phyloP scores from a whole-genome alignment of 2,113 vertebrate genomes.

The Urocynchramus pylzowi region DNA sequence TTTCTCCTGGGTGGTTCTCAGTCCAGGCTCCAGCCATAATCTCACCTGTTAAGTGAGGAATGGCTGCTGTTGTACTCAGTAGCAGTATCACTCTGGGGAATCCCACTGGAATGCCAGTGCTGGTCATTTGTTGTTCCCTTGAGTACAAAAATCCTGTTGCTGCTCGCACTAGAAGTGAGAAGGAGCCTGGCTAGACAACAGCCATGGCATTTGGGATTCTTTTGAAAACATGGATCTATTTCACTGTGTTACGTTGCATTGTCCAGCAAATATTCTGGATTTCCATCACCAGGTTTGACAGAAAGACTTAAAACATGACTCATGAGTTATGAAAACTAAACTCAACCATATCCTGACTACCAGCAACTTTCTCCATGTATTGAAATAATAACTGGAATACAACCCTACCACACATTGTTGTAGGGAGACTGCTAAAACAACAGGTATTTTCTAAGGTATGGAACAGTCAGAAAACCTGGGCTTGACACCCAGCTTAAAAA shows the following conservation, averaged over 20 bases:
- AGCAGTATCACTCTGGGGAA: not conserved
- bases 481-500: accelerated
- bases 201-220: not conserved
- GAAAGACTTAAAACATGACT: not conserved
- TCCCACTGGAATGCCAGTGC: not conserved
- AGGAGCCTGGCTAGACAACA: not conserved
- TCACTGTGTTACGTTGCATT: accelerated
- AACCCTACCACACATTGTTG: not conserved
- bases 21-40: not conserved
- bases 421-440: not conserved
- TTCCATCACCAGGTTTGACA: not conserved
- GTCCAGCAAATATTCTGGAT: not conserved
- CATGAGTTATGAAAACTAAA: accelerated
- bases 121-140: not conserved
- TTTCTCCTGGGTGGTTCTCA: not conserved
- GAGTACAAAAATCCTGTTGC: not conserved
- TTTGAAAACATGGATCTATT: not conserved
- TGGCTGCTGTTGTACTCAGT: not conserved
- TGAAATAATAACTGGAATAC: not conserved
- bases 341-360: not conserved
- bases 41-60: not conserved
- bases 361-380: not conserved
- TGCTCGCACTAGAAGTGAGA: not conserved
- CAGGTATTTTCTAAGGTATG: not conserved
- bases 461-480: not conserved